These are phyloP conservation scores for Cactoblastis cactorum DNA, from an alignment of 2,888 invertebrate genomes.

Conservation along the genomic window DNA sequence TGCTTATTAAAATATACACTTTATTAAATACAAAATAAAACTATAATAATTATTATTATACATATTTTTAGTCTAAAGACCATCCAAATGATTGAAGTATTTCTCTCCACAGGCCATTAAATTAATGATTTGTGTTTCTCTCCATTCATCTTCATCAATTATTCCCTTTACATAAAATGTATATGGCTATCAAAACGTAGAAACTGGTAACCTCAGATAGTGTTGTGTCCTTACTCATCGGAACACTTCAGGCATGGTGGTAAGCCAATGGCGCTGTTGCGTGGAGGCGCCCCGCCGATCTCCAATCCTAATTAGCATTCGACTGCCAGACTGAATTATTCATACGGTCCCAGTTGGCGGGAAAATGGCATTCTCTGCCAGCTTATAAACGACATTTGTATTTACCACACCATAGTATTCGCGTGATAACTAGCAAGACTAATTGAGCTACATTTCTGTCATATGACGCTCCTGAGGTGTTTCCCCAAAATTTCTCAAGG, in stretches of 20 bases:
- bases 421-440: conserved; percentile 40
- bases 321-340: conserved; percentile 49
- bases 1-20: too few species aligned
- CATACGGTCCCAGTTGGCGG: conserved; percentile 49
- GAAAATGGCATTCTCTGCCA: conserved; percentile 46
- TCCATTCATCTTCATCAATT: too few species aligned
- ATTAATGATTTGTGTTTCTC: too few species aligned
- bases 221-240: conserved; percentile 3
- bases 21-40: too few species aligned
- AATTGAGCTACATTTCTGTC: conserved; percentile 39
- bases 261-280: conserved; percentile 6
- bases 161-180: too few species aligned
- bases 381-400: conserved; percentile 53
- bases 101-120: too few species aligned
- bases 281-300: conserved; percentile 14
- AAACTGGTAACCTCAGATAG: not conserved
- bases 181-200: not conserved
- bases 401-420: conserved; percentile 24
- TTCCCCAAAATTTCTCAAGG: conserved; percentile 41
- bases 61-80: too few species aligned
- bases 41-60: too few species aligned
- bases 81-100: too few species aligned
- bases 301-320: conserved; percentile 48
- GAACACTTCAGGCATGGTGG: conserved; percentile 7
- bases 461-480: conserved; percentile 47